Conservation (phyloP, 2,113 vertebrate species). For the Bos indicus region DNA sequence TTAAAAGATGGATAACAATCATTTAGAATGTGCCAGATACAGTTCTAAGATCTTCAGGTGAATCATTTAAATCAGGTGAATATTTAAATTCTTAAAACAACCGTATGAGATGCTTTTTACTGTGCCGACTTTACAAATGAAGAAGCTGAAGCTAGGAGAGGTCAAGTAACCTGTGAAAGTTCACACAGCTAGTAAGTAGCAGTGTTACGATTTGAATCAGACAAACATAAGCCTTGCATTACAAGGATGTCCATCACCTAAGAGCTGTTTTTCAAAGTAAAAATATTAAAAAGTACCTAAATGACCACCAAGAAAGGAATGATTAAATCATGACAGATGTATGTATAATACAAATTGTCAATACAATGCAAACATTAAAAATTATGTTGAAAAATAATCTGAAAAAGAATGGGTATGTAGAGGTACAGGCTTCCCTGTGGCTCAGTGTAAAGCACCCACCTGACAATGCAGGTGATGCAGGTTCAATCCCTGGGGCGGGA, state of each 20-base stretch:
- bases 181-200: not conserved
- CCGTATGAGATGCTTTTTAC: not conserved
- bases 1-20: not conserved
- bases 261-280: not conserved
- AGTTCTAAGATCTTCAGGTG: not conserved
- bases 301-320: not conserved
- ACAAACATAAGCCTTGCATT: not conserved
- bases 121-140: not conserved
- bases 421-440: not conserved
- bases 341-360: not conserved
- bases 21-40: not conserved
- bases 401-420: not conserved
- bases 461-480: not conserved
- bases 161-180: not conserved
- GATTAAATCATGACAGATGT: not conserved
- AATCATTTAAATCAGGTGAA: not conserved
- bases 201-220: not conserved
- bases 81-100: not conserved
- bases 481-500: not conserved
- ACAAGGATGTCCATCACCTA: not conserved
- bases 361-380: slow-evolving; percentile 1
- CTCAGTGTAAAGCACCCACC: not conserved
- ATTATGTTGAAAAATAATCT: not conserved
- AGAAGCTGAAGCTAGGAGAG: not conserved
- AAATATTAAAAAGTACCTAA: not conserved